A percentile compares a stretch with the other conserved stretches of the same genome.
Evolutionary conservation across 2,888 invertebrate genomes (phyloP).

Genomic region (Leptopilina syphax): DNA sequence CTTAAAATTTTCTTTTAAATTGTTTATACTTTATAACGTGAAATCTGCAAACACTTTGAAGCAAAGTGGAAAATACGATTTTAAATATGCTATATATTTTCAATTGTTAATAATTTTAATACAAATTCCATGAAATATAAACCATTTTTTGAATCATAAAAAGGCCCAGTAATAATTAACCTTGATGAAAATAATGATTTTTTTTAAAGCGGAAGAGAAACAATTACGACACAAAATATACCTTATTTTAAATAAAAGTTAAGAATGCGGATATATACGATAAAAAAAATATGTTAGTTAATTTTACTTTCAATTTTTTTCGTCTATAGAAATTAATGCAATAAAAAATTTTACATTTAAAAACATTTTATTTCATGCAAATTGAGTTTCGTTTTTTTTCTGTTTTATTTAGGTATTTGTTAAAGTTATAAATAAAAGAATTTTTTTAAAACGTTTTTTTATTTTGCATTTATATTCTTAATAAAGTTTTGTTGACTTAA

Average conservation of each 20-base stretch:
- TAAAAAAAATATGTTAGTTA: neutral
- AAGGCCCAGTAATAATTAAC: neutral
- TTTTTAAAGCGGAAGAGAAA: constrained; percentile 12
- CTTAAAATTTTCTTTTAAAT: neutral
- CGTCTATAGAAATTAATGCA: neutral
- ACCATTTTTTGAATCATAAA: neutral
- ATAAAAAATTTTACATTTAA: neutral
- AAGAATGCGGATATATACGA: neutral
- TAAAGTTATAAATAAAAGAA: no score
- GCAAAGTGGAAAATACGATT: no score
- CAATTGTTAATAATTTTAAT: neutral
- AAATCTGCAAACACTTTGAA: no score
- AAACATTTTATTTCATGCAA: neutral
- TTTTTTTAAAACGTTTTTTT: no score
- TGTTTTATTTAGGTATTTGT: no score
- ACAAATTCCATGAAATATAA: neutral
- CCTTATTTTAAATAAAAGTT: neutral
- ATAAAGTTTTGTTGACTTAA: no score
- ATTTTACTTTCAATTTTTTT: neutral
- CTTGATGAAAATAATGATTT: constrained; percentile 5
- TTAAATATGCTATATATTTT: neutral
- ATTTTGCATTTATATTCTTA: no score
- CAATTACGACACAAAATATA: constrained; percentile 14
- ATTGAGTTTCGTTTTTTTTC: no score
- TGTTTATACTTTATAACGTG: no score